These are phyloP conservation scores for Netelia inedita DNA, from an alignment of 2,888 invertebrate species.

Conservation along the genomic window DNA sequence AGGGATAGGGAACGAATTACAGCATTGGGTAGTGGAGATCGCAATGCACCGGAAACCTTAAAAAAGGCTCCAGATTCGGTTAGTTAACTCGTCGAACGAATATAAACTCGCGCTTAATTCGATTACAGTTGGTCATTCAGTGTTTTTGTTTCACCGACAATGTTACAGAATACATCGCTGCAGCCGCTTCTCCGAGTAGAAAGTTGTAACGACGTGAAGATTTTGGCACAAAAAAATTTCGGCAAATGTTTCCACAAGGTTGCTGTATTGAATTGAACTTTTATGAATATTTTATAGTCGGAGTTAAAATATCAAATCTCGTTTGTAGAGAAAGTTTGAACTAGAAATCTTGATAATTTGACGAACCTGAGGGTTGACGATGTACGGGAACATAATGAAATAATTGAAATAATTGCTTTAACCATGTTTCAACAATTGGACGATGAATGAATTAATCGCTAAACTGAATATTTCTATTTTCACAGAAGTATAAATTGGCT, in stretches of 20 bases:
- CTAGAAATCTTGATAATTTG: not conserved
- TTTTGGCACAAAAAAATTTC: constrained; percentile 7
- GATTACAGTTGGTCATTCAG: not conserved
- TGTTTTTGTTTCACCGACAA: not conserved
- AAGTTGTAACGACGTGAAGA: not conserved
- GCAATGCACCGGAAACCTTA: not conserved
- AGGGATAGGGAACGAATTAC: not conserved
- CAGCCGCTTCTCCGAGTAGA: constrained; percentile 37
- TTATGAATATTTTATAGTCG: not conserved
- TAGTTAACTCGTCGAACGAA: not conserved
- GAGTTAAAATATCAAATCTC: too few species aligned
- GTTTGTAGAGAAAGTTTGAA: not conserved
- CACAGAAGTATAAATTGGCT: constrained; percentile 35
- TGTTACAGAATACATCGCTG: constrained; percentile 38
- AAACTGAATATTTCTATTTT: constrained; percentile 4
- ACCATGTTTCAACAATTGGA: too few species aligned
- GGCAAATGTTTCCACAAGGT: constrained; percentile 60
- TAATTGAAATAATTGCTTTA: not conserved
- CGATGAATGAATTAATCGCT: not conserved
- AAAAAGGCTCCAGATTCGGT: constrained; percentile 32
- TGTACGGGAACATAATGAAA: too few species aligned
- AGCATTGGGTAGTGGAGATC: not conserved
- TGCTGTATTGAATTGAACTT: not conserved
- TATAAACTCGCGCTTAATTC: not conserved
- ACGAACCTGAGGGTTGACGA: not conserved